Conservation (phyloP, 2,113 vertebrate genomes). For the Cololabis saira region DNA sequence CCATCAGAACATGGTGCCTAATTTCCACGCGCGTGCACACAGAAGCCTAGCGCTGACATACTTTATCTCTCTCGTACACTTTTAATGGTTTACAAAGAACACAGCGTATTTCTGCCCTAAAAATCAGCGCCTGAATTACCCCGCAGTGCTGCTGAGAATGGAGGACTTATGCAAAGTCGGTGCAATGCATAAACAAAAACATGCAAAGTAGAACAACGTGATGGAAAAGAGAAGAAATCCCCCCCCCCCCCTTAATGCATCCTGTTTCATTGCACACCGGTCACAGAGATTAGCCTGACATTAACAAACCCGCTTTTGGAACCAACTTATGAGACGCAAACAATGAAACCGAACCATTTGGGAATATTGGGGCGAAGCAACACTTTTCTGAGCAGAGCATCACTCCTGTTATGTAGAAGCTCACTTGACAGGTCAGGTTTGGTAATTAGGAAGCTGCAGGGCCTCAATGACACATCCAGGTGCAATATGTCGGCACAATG, state of each 20-base stretch:
- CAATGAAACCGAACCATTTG: slow-evolving; percentile 7
- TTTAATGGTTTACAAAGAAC: slow-evolving; percentile 29
- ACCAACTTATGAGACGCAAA: slow-evolving; percentile 30
- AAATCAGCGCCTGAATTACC: slow-evolving; percentile 38
- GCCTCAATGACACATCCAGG: slow-evolving; percentile 19
- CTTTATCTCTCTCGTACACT: not conserved
- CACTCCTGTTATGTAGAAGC: slow-evolving; percentile 15
- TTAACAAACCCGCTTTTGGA: slow-evolving; percentile 48
- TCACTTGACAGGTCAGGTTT: slow-evolving; percentile 32
- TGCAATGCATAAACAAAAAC: slow-evolving; percentile 54
- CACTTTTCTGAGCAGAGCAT: slow-evolving; percentile 19
- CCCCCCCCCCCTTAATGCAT: slow-evolving; percentile 15
- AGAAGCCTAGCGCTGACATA: not conserved
- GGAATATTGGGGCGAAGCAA: slow-evolving; percentile 31
- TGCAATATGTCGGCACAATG: not conserved
- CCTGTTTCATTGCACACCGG: slow-evolving; percentile 36
- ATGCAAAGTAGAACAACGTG: not conserved
- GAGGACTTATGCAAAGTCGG: slow-evolving; percentile 65
- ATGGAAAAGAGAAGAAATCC: not conserved
- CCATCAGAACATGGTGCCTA: slow-evolving; percentile 22
- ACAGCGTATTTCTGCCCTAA: slow-evolving; percentile 32
- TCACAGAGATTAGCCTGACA: slow-evolving; percentile 43
- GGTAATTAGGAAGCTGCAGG: slow-evolving; percentile 39
- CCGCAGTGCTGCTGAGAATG: slow-evolving; percentile 26
- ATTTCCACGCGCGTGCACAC: slow-evolving; percentile 6